Conservation (phyloP, 2,113 vertebrate species). For the Actenoides lindsayi region DNA sequence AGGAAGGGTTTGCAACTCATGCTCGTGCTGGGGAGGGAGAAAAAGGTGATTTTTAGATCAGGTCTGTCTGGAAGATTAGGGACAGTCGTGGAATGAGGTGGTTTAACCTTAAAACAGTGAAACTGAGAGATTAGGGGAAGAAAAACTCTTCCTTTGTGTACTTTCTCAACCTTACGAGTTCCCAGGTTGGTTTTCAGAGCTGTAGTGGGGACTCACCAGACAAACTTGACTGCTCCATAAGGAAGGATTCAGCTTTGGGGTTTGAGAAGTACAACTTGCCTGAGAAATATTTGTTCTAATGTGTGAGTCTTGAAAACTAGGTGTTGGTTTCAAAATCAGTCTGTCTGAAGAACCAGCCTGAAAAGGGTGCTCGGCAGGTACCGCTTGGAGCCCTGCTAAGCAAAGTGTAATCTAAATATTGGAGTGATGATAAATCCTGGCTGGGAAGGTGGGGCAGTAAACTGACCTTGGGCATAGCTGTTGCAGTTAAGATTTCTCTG, state of each 20-base stretch:
- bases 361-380: not conserved
- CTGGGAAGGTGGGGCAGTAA: not conserved
- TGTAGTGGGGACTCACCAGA: not conserved
- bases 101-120: not conserved
- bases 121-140: not conserved
- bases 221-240: not conserved
- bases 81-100: not conserved
- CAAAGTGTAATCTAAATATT: not conserved
- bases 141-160: not conserved
- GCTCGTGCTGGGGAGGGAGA: not conserved
- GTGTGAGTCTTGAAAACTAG: not conserved
- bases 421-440: not conserved
- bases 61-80: not conserved
- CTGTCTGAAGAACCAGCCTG: not conserved
- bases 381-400: not conserved
- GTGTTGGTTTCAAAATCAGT: not conserved
- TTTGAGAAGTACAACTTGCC: not conserved
- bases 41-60: not conserved
- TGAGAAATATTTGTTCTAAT: accelerated
- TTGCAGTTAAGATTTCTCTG: not conserved
- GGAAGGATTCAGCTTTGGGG: not conserved
- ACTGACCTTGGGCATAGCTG: not conserved
- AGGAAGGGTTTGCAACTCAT: not conserved
- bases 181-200: not conserved
- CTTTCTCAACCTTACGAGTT: not conserved